Percentiles rank a stretch among this genome's conserved stretches.
Evolutionary conservation across 2,113 vertebrate genomes (phyloP).

Genomic region (Gymnorhina tibicen): DNA sequence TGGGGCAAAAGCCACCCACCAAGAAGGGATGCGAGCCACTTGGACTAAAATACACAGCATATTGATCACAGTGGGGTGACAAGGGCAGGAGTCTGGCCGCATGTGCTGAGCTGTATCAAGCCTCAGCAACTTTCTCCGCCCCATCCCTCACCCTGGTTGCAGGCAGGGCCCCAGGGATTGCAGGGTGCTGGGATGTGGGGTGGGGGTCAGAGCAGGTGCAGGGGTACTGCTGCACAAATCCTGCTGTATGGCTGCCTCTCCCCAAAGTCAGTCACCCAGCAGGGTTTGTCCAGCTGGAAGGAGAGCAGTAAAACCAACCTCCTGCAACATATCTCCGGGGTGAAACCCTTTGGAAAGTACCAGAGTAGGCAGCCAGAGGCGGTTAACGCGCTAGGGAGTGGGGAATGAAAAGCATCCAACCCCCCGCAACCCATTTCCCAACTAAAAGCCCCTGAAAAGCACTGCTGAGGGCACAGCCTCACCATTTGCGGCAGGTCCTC

Average conservation of each 20-base stretch:
- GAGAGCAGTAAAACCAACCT: neutral
- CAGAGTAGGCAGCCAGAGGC: rapidly evolving
- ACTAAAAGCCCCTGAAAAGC: neutral
- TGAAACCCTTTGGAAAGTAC: neutral
- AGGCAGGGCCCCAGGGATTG: neutral
- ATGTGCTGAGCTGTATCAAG: neutral
- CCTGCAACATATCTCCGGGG: neutral
- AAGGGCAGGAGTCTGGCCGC: rapidly evolving
- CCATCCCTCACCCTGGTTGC: neutral
- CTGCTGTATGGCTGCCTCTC: neutral
- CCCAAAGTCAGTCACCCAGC: neutral
- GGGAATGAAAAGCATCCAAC: neutral
- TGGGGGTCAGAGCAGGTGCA: neutral
- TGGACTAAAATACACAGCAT: neutral
- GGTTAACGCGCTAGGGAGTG: rapidly evolving
- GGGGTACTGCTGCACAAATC: neutral
- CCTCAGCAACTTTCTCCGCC: neutral
- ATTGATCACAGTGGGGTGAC: neutral
- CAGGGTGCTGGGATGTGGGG: neutral
- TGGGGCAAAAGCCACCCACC: neutral
- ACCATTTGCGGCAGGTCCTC: slow-evolving; percentile 7
- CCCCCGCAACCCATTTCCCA: neutral
- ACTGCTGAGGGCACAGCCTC: neutral
- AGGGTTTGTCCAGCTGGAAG: neutral
- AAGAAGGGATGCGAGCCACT: neutral